These are phyloP conservation scores for Carterocephalus palaemon DNA, from an alignment of 2,888 invertebrate genomes.

Conservation along the genomic window DNA sequence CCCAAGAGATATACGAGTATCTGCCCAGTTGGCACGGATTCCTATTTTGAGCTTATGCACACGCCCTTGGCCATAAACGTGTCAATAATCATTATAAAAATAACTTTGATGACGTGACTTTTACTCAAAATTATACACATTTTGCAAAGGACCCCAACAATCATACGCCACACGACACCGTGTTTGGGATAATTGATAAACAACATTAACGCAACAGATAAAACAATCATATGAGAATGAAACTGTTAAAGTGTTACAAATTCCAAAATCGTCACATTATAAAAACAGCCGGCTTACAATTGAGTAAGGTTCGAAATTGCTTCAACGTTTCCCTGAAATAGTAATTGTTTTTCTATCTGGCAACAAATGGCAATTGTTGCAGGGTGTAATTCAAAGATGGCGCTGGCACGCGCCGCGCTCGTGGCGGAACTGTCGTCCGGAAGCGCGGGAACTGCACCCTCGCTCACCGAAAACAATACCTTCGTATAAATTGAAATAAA, in stretches of 20 bases:
- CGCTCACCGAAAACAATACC: slow-evolving; percentile 64
- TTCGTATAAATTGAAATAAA: slow-evolving; percentile 77
- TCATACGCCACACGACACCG: slow-evolving; percentile 54
- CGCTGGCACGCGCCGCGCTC: slow-evolving; percentile 69
- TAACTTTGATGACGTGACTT: slow-evolving; percentile 47
- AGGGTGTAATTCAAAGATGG: slow-evolving; percentile 72
- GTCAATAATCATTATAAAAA: slow-evolving; percentile 1
- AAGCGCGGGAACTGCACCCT: slow-evolving; percentile 65
- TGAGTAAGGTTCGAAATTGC: slow-evolving; percentile 32
- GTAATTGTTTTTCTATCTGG: slow-evolving; percentile 50
- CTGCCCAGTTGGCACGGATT: no score
- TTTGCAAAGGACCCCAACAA: slow-evolving; percentile 51
- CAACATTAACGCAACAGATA: slow-evolving; percentile 66
- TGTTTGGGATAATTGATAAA: slow-evolving; percentile 71
- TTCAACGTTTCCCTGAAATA: slow-evolving; percentile 11
- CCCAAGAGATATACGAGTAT: no score
- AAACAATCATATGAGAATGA: slow-evolving; percentile 66
- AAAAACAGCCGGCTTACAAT: slow-evolving; percentile 28
- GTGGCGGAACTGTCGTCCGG: slow-evolving; percentile 69
- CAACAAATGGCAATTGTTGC: slow-evolving; percentile 59
- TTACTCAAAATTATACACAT: slow-evolving; percentile 56
- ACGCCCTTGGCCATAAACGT: no score
- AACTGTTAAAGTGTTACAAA: slow-evolving; percentile 22
- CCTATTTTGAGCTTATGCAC: no score
- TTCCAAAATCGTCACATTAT: background rate